Conservation (phyloP, 2,797 vertebrate genomes). For the Ibycter americanus region DNA sequence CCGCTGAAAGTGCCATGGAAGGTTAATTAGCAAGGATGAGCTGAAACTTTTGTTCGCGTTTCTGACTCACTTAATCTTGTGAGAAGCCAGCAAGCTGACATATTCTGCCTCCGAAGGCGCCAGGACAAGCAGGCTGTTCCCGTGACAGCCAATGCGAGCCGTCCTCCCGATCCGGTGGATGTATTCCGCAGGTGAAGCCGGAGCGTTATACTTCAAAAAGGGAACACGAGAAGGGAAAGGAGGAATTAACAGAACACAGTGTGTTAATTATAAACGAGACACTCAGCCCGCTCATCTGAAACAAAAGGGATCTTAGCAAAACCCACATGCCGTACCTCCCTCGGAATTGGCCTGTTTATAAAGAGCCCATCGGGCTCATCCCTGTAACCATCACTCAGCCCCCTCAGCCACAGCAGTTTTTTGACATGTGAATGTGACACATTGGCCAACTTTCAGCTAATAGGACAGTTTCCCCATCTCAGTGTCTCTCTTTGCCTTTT, state of each 20-base stretch:
- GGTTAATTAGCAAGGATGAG: slow-evolving; percentile 78
- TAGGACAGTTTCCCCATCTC: slow-evolving; percentile 43
- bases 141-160: slow-evolving; percentile 87
- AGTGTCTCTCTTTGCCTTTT: slow-evolving; percentile 28
- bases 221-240: slow-evolving; percentile 17
- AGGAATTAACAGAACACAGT: slow-evolving; percentile 52
- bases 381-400: slow-evolving; percentile 43
- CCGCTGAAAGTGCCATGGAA: slow-evolving; percentile 64
- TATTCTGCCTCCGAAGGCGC: slow-evolving; percentile 90
- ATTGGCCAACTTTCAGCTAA: slow-evolving; percentile 69
- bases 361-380: slow-evolving; percentile 2
- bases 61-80: slow-evolving; percentile 94
- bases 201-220: slow-evolving; percentile 85
- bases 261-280: slow-evolving; percentile 63
- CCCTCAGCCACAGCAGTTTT: slow-evolving; percentile 30
- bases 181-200: slow-evolving; percentile 86
- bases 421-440: slow-evolving; percentile 54
- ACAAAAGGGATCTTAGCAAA: slow-evolving; percentile 19
- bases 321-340: neutral
- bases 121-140: slow-evolving; percentile 92
- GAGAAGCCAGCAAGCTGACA: slow-evolving; percentile 87
- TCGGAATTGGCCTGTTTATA: neutral
- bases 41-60: slow-evolving; percentile 63
- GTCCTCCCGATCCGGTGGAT: slow-evolving; percentile 93
- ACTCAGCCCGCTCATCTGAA: neutral